phyloP scores from a whole-genome alignment of 2,797 vertebrate species.

The Gobio occitaniae region DNA sequence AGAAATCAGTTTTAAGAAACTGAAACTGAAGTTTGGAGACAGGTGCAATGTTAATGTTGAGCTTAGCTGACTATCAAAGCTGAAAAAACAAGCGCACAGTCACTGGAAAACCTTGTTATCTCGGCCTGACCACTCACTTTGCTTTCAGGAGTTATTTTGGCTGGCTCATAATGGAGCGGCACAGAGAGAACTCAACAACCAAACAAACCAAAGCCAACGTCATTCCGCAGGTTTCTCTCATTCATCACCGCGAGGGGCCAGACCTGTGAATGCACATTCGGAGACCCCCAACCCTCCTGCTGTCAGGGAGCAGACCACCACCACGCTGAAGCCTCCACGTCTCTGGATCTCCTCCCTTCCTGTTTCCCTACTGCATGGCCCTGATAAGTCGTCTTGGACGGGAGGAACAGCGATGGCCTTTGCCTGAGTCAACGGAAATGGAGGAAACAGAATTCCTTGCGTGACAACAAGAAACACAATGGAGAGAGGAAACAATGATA shows the following conservation, averaged over 20 bases:
- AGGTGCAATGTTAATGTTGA: neutral
- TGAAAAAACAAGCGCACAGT: neutral
- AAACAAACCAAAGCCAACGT: constrained; percentile 34
- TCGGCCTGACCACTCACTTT: neutral
- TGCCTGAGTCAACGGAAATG: constrained; percentile 71
- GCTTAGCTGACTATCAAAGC: neutral
- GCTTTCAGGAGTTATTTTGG: constrained; percentile 51
- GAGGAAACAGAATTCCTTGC: constrained; percentile 72
- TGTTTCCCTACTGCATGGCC: constrained; percentile 74
- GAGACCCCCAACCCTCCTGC: constrained; percentile 31
- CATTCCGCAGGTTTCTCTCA: constrained; percentile 37
- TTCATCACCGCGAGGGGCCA: constrained; percentile 50
- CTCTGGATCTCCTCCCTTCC: constrained; percentile 67
- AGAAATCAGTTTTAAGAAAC: neutral
- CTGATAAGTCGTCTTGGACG: constrained; percentile 80
- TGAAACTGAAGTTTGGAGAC: neutral
- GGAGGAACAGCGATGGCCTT: constrained; percentile 71
- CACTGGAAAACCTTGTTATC: constrained; percentile 9
- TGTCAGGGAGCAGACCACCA: constrained; percentile 44
- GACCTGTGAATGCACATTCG: constrained; percentile 48
- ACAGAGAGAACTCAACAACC: constrained; percentile 53
- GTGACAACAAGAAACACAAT: constrained; percentile 70
- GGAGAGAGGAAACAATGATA: constrained; percentile 66
- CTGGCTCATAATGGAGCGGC: constrained; percentile 54
- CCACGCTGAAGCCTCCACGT: constrained; percentile 17